phyloP scores from a whole-genome alignment of 2,888 invertebrate species.

The Tenthredo scrophulariae region DNA sequence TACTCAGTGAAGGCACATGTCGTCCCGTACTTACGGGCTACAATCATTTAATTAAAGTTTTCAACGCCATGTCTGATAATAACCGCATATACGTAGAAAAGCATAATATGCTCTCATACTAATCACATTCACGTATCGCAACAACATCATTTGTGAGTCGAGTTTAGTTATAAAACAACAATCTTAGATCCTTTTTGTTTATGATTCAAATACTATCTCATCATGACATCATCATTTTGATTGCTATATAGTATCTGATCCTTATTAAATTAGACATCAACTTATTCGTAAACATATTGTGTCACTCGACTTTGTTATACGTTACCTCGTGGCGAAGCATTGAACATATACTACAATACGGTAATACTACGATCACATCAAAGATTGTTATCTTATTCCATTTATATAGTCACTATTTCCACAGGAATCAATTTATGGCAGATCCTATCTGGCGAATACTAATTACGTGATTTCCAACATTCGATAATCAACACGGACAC shows the following conservation, averaged over 20 bases:
- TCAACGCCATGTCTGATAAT: constrained; percentile 47
- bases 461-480: not conserved
- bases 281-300: not conserved
- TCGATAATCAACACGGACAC: not conserved
- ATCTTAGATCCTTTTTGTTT: constrained; percentile 20
- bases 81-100: constrained; percentile 36
- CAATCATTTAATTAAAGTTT: constrained; percentile 50
- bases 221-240: not conserved
- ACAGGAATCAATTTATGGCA: not conserved
- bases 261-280: constrained; percentile 26
- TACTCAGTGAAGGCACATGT: constrained; percentile 53
- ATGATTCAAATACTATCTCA: not conserved
- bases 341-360: constrained; percentile 8
- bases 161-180: constrained; percentile 36
- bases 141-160: constrained; percentile 20
- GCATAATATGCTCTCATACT: constrained; percentile 34
- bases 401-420: constrained; percentile 6
- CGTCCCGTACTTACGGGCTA: constrained; percentile 52
- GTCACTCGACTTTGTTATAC: not conserved
- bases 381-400: constrained; percentile 40
- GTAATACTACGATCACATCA: constrained; percentile 8
- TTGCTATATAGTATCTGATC: not conserved
- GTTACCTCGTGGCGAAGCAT: not conserved
- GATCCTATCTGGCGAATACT: not conserved
- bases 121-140: constrained; percentile 49